A percentile compares a stretch with the other conserved stretches of the same genome.
These are phyloP conservation scores for Pegoplata infirma DNA, from an alignment of 2,888 invertebrate genomes.

Conservation along the genomic window DNA sequence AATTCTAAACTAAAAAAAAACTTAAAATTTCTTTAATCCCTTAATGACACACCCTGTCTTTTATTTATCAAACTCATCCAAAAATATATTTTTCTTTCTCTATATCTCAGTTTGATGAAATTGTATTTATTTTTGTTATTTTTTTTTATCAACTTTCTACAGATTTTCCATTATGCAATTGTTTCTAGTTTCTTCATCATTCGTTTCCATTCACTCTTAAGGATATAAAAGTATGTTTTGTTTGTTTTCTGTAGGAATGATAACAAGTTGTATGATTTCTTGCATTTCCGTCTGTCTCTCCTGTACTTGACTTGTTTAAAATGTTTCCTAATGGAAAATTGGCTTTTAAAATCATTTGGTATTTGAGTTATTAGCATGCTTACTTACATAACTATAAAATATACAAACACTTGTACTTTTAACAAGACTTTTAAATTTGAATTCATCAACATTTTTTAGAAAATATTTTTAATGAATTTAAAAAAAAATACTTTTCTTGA, in stretches of 20 bases:
- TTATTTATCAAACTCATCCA: not conserved
- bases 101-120: not conserved
- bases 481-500: too few relatives aligned
- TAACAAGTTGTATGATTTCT: not conserved
- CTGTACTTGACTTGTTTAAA: constrained; percentile 30
- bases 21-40: not conserved
- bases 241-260: constrained; percentile 13
- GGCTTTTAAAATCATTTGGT: constrained; percentile 51
- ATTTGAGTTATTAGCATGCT: constrained; percentile 54
- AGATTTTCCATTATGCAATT: not conserved
- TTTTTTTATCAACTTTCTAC: not conserved
- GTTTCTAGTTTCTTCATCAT: not conserved
- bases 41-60: not conserved
- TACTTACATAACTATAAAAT: constrained; percentile 1
- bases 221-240: not conserved
- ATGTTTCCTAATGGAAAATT: constrained; percentile 52
- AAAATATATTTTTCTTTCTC: not conserved
- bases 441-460: too few relatives aligned
- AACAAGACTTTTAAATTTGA: constrained; percentile 44
- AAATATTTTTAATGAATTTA: too few relatives aligned
- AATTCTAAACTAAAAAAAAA: too few relatives aligned
- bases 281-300: constrained; percentile 21
- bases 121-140: not conserved
- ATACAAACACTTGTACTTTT: not conserved
- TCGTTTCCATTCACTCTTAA: not conserved